Base-by-base conservation (phyloP, 2,888 invertebrate species). In the Protodeltote pygarga region DNA sequence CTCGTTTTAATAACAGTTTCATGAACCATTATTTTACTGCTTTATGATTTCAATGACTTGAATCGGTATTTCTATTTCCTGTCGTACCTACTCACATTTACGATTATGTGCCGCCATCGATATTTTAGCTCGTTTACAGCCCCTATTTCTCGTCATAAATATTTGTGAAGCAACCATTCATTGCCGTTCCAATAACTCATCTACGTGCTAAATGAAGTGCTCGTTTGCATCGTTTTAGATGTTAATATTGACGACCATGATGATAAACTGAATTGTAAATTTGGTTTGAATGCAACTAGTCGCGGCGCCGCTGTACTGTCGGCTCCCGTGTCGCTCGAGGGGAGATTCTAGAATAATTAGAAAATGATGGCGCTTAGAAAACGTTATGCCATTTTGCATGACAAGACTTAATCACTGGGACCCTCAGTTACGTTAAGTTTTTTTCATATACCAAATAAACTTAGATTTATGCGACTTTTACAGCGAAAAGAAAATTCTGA, bases 371-470 rank as follows among this genome's bases (percentile, higher is more conserved):
- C 65, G 75, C 71, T 70, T 72, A 65, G 60, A 65, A 71, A 76
- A 73, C 72, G 64, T 39, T 37, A n/a, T 68, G 62, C 68, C 73
- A 71, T 79, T 85, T 85, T 79, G 75, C 85, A 85, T 85, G 71
- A 85, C 82, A 85, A 85, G 71, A 59, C 73, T 69, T 71, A 79
- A 79, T 80, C 73, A 75, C 62, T 61, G 50, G 65, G 37, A 61
- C 68, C 68, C 73, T 68, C 62, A 52, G 34, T 34, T 59, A 47
- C 46, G 59, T 62, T 60, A 55, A 62, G 20, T 40, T 24, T 31
- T 52, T 32, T 53, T 50, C 63, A 32, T 29, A 60, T 55, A 64
- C 52, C 44, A 39, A 47, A n/a, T n/a, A n/a, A 48, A 62, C 42
- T 37, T 40, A 25, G 24, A 44, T 54, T 69, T 48, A 44, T 37